Percentiles rank a stretch among this genome's conserved stretches.
These are phyloP conservation scores for Agrotis puta DNA, from an alignment of 2,888 invertebrate genomes.

Conservation along the genomic window DNA sequence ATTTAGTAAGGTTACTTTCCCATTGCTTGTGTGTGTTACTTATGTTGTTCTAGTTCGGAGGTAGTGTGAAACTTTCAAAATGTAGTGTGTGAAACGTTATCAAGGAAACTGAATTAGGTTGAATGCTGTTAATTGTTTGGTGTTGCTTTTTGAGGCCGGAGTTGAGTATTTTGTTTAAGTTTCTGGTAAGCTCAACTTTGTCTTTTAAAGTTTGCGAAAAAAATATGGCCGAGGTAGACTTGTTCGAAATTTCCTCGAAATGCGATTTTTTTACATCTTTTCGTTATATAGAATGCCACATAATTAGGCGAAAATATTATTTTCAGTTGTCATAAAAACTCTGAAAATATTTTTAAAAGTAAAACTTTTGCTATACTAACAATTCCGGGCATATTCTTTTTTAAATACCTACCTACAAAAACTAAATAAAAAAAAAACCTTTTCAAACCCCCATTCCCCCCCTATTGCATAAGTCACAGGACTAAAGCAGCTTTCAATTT, in stretches of 20 bases:
- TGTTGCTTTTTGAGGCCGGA: slow-evolving; percentile 27
- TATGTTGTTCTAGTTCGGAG: slow-evolving; percentile 13
- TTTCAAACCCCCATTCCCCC: too few species aligned
- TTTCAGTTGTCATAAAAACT: too few species aligned
- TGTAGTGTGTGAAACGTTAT: slow-evolving; percentile 48
- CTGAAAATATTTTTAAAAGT: too few species aligned
- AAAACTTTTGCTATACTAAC: too few species aligned
- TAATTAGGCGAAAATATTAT: too few species aligned
- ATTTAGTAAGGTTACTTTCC: background rate
- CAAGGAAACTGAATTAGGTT: slow-evolving; percentile 45
- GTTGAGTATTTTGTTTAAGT: slow-evolving; percentile 27
- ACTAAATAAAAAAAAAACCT: too few species aligned
- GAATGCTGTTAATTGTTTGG: slow-evolving; percentile 29
- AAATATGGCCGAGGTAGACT: background rate
- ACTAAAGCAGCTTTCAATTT: too few species aligned
- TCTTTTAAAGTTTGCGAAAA: background rate
- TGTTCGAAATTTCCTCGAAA: background rate
- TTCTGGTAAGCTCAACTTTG: background rate
- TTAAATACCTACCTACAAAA: too few species aligned
- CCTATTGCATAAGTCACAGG: too few species aligned
- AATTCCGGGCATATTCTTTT: too few species aligned
- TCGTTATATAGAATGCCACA: background rate
- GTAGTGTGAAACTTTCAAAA: slow-evolving; percentile 28
- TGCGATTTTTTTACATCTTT: background rate
- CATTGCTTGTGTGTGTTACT: background rate